Base-by-base conservation (phyloP, 92 coral and sea anemone species). In the Zoanthus gigantus region DNA sequence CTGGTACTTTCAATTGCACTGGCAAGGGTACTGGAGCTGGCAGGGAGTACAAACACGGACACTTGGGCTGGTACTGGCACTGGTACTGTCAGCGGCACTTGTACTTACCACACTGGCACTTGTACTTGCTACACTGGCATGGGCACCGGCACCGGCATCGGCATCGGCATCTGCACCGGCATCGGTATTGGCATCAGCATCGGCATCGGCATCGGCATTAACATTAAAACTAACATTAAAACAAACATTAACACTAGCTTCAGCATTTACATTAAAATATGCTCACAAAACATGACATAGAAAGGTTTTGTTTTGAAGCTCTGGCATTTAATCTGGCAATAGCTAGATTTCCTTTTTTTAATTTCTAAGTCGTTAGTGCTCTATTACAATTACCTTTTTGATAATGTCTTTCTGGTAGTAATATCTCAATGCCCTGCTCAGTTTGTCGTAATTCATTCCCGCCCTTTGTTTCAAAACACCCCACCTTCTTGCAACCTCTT, bases 401-500 rank as follows among this genome's bases (percentile, higher is more conserved):
- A 96, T 96, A 42, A 96, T 96, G 29, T 94, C 95, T 84, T 96
- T 94, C 69, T 90, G 93, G 63, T 96, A 96, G 78, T 96, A 96
- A 84, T 96, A 96, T 23, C 98, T 83, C 78, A 96, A 84, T 2
- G 98, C 95, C 12, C 98, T 91, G 71, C 98, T 96, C 88, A 96
- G 76, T 76, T 96, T 96, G 71, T 96, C 98, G 50, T 96, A 96
- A 42, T 93, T 96, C 98, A 96, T 96, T 3, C 98, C 90, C 0
- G 94, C 88, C 56, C 97, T 90, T 71, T 96, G 98, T 74, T 96
- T 96, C 28, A 94, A 63, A 34, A 91, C 71, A 0, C 98, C 98
- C 98, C 98, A 96, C 56, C 92, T 89, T 46, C 94, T 89, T 0
- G 98, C 98, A 0, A 96, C 96, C 18, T 96, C 98, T 68, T 96